Base-by-base conservation (phyloP, 2,888 invertebrate genomes). In the Chrysotoxum bicinctum region DNA sequence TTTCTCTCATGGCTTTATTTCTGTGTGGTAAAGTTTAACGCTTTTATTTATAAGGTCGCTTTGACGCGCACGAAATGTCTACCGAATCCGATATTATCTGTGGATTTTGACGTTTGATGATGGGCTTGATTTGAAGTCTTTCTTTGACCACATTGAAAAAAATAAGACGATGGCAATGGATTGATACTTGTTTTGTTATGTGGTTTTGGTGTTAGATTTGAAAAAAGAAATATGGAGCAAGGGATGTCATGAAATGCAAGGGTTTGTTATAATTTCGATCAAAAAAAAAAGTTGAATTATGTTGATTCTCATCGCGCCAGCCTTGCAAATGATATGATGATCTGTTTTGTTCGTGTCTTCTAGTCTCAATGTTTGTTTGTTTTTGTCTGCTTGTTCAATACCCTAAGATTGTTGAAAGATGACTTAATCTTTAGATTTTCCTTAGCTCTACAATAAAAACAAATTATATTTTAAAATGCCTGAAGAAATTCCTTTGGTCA, bases 51-150 rank as follows among this genome's bases (percentile, higher is more conserved):
- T 64, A 26, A 69, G 45, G 35, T 48, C 21, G 45, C 14, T 80
- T 75, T 26, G 43, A 62, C 52, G 68, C 52, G 32, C 40, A 23
- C 58, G 12, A 52, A 74, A 74, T 74, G 74, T 80, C 60, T 69
- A 2, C 56, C 58, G 12, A 68, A 69, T 62, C n/a, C 32, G 75
- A 68, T 62, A 50, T 68, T 43, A 64, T 56, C 10, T 37, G 32
- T 16, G 21, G n/a, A 37, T 14, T 43, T 43, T 62, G 62, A 62
- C 40, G 62, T 45, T 45, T 14, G 64, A 64, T 64, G 48, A 32
- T 30, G 43, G 32, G 16, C 23, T 52, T n/a, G 14, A 68, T 26
- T 26, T 56, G 43, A 45, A 35, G 32, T 66, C 50, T 66, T 73
- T 40, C 16, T 21, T 16, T 72, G 16, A 54, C 68, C 43, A 75